These are phyloP conservation scores for Acrossocheilus wenchowensis DNA, from an alignment of 2,797 vertebrate genomes.

Conservation along the genomic window DNA sequence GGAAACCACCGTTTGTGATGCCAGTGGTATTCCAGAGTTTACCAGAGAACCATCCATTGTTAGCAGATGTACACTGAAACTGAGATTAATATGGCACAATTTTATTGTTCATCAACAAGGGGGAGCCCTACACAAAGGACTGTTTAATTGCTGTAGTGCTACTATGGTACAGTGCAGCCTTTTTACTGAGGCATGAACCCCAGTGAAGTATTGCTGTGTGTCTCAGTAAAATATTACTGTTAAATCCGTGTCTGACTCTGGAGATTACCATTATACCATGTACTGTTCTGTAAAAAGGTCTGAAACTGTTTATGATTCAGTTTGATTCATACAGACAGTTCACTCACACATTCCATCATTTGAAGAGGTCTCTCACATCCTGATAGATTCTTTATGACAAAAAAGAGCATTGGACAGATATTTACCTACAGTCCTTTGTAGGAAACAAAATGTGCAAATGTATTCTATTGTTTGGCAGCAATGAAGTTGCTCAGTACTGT, in stretches of 20 bases:
- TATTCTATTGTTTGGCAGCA: neutral
- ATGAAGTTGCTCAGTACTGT: neutral
- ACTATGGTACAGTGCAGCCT: neutral
- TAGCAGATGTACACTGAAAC: neutral
- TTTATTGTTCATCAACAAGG: neutral
- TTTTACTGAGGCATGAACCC: neutral
- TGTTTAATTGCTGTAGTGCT: neutral
- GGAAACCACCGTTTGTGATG: slow-evolving; percentile 48
- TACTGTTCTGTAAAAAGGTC: neutral
- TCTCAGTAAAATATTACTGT: neutral
- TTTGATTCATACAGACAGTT: neutral
- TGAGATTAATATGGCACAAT: neutral
- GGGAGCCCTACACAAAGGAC: neutral
- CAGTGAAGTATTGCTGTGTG: neutral
- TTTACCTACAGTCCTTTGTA: neutral
- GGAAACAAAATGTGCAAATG: neutral
- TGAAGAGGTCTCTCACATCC: too few relatives aligned
- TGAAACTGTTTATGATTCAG: neutral
- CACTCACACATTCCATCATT: neutral
- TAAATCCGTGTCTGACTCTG: neutral
- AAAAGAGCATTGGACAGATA: neutral
- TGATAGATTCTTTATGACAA: neutral
- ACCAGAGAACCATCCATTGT: slow-evolving; percentile 57
- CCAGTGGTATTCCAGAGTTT: slow-evolving; percentile 64
- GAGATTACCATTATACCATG: neutral